Percentiles rank a stretch among this genome's conserved stretches.
These are phyloP conservation scores for Danio kyathit DNA, from an alignment of 2,797 vertebrate species.

Conservation along the genomic window DNA sequence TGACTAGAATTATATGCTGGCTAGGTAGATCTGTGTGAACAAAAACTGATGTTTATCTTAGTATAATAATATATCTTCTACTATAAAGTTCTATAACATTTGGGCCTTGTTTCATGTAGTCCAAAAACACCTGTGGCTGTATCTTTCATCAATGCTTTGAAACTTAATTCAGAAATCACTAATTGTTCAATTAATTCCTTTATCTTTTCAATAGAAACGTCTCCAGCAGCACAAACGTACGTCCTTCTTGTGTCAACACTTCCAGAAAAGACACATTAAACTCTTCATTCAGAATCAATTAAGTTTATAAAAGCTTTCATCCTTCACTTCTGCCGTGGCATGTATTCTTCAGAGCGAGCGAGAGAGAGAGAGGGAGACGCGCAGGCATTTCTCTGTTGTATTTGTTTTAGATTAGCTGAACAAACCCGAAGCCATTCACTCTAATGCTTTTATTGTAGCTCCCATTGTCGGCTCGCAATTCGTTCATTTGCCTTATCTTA, in stretches of 20 bases:
- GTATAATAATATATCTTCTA: too few relatives aligned
- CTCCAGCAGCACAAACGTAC: constrained; percentile 3
- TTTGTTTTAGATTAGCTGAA: constrained; percentile 66
- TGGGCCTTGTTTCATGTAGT: neutral
- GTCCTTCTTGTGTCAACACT: constrained; percentile 23
- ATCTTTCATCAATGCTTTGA: constrained; percentile 28
- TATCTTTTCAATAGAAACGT: constrained; percentile 8
- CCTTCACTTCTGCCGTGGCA: constrained; percentile 37
- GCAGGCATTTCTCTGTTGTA: constrained; percentile 64
- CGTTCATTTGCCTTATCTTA: constrained; percentile 49
- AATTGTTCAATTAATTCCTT: constrained; percentile 4
- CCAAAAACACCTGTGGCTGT: constrained; percentile 1
- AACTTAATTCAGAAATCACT: constrained; percentile 8
- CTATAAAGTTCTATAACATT: neutral
- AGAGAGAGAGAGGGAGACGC: constrained; percentile 23
- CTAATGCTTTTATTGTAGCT: constrained; percentile 65
- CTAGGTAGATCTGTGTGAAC: too few relatives aligned
- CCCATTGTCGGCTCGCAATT: constrained; percentile 58
- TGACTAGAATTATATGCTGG: too few relatives aligned
- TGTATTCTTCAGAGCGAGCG: constrained; percentile 29
- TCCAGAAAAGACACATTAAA: constrained; percentile 41
- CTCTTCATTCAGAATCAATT: constrained; percentile 55
- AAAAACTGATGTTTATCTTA: too few relatives aligned
- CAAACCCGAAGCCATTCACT: constrained; percentile 40
- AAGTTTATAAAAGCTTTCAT: constrained; percentile 60